Conservation (phyloP, 2,797 vertebrate species). For the Gadopsis marmoratus region DNA sequence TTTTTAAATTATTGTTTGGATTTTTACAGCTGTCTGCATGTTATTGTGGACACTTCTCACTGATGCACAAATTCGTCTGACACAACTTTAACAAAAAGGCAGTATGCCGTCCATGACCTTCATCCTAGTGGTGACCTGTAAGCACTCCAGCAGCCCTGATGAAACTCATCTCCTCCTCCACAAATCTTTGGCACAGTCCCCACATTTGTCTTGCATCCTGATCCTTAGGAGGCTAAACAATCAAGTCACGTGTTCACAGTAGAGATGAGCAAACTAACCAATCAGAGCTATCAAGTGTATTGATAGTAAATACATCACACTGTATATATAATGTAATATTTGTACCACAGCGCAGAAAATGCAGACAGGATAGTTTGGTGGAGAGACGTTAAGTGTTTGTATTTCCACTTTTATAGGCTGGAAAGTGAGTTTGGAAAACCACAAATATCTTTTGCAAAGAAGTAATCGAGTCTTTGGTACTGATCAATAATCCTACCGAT, state of each 20-base stretch:
- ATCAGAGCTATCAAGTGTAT: background rate
- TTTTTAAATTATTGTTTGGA: background rate
- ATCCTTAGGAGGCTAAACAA: conserved; percentile 9
- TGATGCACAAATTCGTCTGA: background rate
- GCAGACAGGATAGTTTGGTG: background rate
- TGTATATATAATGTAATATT: background rate
- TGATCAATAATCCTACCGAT: conserved; percentile 66
- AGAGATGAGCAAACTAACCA: background rate
- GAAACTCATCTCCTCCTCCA: background rate
- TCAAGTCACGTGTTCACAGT: conserved; percentile 3
- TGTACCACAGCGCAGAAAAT: background rate
- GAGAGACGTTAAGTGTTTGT: conserved; percentile 12
- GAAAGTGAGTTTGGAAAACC: conserved; percentile 46
- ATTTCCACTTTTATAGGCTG: conserved; percentile 23
- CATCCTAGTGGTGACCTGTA: background rate
- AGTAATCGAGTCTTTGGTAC: conserved; percentile 50
- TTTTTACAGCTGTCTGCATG: background rate
- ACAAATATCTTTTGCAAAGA: conserved; percentile 56
- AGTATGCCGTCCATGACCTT: background rate
- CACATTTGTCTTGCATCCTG: background rate
- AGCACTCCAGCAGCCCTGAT: background rate
- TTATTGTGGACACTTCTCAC: background rate
- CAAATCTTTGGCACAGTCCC: background rate
- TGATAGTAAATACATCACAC: conserved; percentile 5
- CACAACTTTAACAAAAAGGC: background rate